These are phyloP conservation scores for Habrosyne pyritoides DNA, from an alignment of 2,888 invertebrate genomes.

Conservation along the genomic window DNA sequence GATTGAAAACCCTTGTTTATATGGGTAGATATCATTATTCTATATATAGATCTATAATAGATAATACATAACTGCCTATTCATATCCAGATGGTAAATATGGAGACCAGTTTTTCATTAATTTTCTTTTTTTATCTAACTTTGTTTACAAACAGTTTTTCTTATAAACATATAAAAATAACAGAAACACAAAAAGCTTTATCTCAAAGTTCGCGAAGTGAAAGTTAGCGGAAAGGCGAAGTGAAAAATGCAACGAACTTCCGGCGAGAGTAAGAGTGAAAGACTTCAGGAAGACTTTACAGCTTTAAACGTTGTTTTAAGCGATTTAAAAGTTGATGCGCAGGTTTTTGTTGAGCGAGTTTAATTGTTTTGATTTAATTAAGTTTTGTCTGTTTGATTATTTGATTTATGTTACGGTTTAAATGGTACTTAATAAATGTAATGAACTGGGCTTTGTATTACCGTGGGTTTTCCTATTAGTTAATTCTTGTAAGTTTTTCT, in stretches of 20 bases:
- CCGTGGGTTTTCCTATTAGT: background rate
- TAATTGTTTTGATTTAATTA: background rate
- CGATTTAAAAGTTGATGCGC: constrained; percentile 24
- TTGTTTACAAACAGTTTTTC: too few relatives aligned
- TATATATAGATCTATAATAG: too few relatives aligned
- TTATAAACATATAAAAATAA: constrained; percentile 8
- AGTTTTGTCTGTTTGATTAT: background rate
- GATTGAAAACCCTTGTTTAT: too few relatives aligned
- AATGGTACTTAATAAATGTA: too few relatives aligned
- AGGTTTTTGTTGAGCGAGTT: constrained; percentile 25
- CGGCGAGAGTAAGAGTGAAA: constrained; percentile 64
- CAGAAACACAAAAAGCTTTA: constrained; percentile 40
- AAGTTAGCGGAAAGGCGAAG: constrained; percentile 59
- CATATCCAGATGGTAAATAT: too few relatives aligned
- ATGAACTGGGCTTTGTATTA: background rate
- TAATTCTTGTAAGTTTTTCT: constrained; percentile 9
- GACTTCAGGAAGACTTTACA: constrained; percentile 40
- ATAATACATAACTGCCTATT: too few relatives aligned
- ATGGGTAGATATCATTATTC: too few relatives aligned
- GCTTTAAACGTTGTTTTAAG: constrained; percentile 33
- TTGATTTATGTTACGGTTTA: background rate
- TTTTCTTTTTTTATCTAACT: too few relatives aligned
- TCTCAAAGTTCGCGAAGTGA: constrained; percentile 63
- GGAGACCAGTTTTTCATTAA: too few relatives aligned
- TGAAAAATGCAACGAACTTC: constrained; percentile 77